Evolutionary conservation across 2,888 invertebrate genomes (phyloP), one percentile per base, ranked within the genome.

Genomic region (Drosophila anomelani): DNA sequence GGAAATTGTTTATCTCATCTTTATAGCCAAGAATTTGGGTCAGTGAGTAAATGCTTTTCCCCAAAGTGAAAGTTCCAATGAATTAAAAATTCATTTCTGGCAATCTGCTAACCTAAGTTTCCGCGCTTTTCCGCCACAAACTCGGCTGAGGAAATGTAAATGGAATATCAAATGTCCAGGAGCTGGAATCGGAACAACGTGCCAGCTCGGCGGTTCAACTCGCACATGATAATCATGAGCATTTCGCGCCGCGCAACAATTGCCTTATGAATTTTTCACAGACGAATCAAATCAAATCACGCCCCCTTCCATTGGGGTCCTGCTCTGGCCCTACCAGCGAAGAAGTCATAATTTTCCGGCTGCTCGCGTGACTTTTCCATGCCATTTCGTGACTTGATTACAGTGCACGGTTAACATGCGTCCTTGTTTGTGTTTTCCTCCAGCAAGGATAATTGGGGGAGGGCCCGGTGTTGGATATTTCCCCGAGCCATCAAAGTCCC

Each of bases 211-310:
- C 39, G 58, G 53, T 57, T 57, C 63, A 51, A 67, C 60, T 78
- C 70, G 76, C 49, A 38, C 55, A 75, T 75, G 75, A 75, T 58
- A 75, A 58, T 75, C 61, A 66, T 54, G 59, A 66, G 78, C 63
- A 61, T 71, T 84, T 79, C 67, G 68, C 69, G 71, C 68, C 34
- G 75, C 74, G 63, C 62, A 77, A 62, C 68, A 73, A 70, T 78
- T 76, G 78, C 75, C 75, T 75, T 66, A 84, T 88, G 88, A 84
- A 84, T 88, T 88, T 85, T 88, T 75, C 38, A 84, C 68, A 75
- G 75, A 82, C 78, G 79, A 83, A 85, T 83, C 84, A 82, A 76
- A 75, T 59, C 76, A 60, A 71, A 61, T 62, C 60, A 71, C 66
- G 60, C 60, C 39, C 53, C 60, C 57, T 2, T 26, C 46, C 63